These are phyloP conservation scores for Clarias pachynema DNA, from an alignment of 2,797 vertebrate genomes.

Conservation along the genomic window DNA sequence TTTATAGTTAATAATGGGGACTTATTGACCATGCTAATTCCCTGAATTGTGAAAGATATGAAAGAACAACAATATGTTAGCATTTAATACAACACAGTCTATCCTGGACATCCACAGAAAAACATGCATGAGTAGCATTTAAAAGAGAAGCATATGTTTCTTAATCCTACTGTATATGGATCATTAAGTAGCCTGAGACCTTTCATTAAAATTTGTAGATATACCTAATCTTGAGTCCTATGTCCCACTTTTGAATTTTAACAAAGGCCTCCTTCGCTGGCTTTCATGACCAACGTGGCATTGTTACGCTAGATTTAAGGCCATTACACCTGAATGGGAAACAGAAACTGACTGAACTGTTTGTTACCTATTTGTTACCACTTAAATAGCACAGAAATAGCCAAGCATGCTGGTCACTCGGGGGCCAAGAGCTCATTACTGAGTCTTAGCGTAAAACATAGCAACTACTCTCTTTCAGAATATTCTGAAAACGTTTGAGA, in stretches of 20 bases:
- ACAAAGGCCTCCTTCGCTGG: conserved; percentile 31
- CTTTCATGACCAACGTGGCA: not conserved
- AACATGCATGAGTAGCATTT: not conserved
- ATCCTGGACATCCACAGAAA: not conserved
- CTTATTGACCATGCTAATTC: not conserved
- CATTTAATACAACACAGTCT: not conserved
- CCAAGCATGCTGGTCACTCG: not conserved
- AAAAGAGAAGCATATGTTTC: conserved; percentile 7
- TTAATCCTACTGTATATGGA: not conserved
- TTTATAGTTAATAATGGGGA: not conserved
- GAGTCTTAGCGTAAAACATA: not conserved
- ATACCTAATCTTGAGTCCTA: conserved; percentile 36
- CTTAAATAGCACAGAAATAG: conserved; percentile 25
- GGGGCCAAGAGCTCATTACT: not conserved
- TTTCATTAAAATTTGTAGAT: not conserved
- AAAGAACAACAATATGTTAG: not conserved
- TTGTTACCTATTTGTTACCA: not conserved
- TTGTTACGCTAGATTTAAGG: conserved; percentile 26
- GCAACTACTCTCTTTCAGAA: not conserved
- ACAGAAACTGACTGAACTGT: not conserved
- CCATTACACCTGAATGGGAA: conserved; percentile 4
- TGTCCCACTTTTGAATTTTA: conserved; percentile 31
- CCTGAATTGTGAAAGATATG: not conserved
- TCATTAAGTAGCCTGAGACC: conserved; percentile 7
- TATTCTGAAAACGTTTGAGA: not conserved